Base-by-base conservation (phyloP, 2,888 invertebrate species). In the Micoletzkya japonica region DNA sequence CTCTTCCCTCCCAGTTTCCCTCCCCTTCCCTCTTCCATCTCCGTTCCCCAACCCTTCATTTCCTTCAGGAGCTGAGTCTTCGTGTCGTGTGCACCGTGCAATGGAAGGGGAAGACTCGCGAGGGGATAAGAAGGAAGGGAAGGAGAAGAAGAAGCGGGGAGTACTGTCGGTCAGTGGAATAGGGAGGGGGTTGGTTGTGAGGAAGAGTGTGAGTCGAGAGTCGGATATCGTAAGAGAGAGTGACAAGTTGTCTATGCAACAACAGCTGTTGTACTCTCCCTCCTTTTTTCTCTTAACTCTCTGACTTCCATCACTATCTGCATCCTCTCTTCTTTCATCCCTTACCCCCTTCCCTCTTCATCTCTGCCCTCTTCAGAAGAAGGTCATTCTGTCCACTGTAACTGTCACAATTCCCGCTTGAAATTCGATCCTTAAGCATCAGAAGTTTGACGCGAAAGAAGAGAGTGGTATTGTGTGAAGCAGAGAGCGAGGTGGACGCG, bases 351-450 rank as follows among this genome's bases (percentile, higher is more conserved):
- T 49, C 36, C 36, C 52, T 64, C 64, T 64, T 54, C 4, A 20
- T 64, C 49, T 32, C 52, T 34, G 44, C 63, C n/a, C 64, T 52
- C 64, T 1, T 32, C 34, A 58, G 36, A n/a, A n/a, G n/a, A n/a
- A n/a, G n/a, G n/a, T n/a, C n/a, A n/a, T n/a, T n/a, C n/a, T n/a
- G n/a, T n/a, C n/a, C n/a, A n/a, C n/a, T n/a, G n/a, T n/a, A n/a
- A n/a, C n/a, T n/a, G n/a, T n/a, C n/a, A n/a, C n/a, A n/a, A n/a
- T n/a, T n/a, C n/a, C n/a, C n/a, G n/a, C n/a, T n/a, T n/a, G n/a
- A n/a, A n/a, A n/a, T n/a, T n/a, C n/a, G n/a, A n/a, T n/a, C n/a
- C 44, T 44, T 44, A 10, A 44, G 10, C 44, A 20, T 14, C 44
- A 44, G 44, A 14, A 44, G 44, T 14, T 44, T 44, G 44, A 44